phyloP scores from a whole-genome alignment of 2,888 invertebrate species.

The Cheilosia variabilis region DNA sequence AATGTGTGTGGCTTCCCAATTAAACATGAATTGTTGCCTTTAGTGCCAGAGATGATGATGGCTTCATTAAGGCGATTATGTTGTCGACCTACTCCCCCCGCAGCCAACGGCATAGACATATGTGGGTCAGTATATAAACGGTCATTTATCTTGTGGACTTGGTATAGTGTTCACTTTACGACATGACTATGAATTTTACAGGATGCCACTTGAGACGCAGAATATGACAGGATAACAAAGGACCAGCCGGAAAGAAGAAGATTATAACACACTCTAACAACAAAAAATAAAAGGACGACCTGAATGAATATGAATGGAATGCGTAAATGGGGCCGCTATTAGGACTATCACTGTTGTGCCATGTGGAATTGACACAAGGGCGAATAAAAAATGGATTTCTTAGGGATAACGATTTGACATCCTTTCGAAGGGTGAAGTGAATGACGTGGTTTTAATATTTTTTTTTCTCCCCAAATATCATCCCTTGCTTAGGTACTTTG shows the following conservation, averaged over 20 bases:
- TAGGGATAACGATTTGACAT: conserved; percentile 72
- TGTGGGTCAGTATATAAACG: conserved; percentile 67
- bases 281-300: conserved; percentile 36
- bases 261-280: conserved; percentile 39
- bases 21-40: conserved; percentile 64
- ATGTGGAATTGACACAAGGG: conserved; percentile 72
- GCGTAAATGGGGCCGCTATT: conserved; percentile 65
- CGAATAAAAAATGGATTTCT: conserved; percentile 73
- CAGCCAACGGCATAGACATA: conserved; percentile 55
- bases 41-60: conserved; percentile 69
- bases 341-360: conserved; percentile 69
- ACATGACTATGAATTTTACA: conserved; percentile 73
- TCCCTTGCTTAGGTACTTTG: conserved; percentile 43
- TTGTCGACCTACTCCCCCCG: conserved; percentile 19
- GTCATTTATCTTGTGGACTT: conserved; percentile 69
- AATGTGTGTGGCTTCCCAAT: conserved; percentile 70
- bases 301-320: conserved; percentile 71
- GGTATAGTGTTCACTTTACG: conserved; percentile 52
- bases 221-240: conserved; percentile 62
- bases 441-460: conserved; percentile 69
- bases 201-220: conserved; percentile 59
- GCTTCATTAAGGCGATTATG: conserved; percentile 72
- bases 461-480: conserved; percentile 25
- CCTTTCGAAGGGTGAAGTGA: conserved; percentile 58
- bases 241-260: conserved; percentile 38